Percentiles rank a stretch among this genome's conserved stretches.
phyloP scores from a whole-genome alignment of 1,140 invertebrate species.

The Archivesica marissinica region DNA sequence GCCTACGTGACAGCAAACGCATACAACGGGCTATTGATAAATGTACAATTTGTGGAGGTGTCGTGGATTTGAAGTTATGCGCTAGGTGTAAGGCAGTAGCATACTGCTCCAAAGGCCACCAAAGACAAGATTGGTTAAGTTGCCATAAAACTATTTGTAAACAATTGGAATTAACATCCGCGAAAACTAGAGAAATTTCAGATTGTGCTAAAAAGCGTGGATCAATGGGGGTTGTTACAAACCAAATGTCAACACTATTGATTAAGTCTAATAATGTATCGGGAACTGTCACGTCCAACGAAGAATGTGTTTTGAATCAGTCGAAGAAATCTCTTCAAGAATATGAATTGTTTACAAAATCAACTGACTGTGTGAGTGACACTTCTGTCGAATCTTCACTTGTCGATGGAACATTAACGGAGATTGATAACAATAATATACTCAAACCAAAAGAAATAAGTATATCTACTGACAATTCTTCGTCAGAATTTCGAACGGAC shows the following conservation, averaged over 20 bases:
- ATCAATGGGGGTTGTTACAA: slow-evolving; percentile 15
- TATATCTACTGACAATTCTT: slow-evolving; percentile 9
- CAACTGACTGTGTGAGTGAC: not conserved
- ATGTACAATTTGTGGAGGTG: slow-evolving; percentile 36
- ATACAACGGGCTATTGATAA: slow-evolving; percentile 33
- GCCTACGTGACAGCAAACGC: slow-evolving; percentile 56
- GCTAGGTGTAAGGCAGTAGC: slow-evolving; percentile 88
- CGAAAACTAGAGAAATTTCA: slow-evolving; percentile 35
- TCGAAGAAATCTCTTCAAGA: not conserved
- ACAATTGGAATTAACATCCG: not conserved
- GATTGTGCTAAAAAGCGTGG: not conserved
- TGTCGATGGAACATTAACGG: not conserved
- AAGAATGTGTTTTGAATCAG: slow-evolving; percentile 20
- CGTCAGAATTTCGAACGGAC: not conserved
- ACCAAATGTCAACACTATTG: slow-evolving; percentile 44
- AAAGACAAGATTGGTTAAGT: slow-evolving; percentile 90
- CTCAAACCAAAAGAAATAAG: not conserved
- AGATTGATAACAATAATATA: not conserved
- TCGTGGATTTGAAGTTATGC: slow-evolving; percentile 35
- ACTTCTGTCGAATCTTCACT: not conserved
- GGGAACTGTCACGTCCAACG: slow-evolving; percentile 42
- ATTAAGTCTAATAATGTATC: not conserved
- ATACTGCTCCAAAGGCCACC: slow-evolving; percentile 92
- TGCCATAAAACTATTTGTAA: slow-evolving; percentile 87
- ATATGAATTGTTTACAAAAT: slow-evolving; percentile 1